Evolutionary conservation across 2,888 invertebrate species (phyloP), one percentile per base, ranked within the genome.

Genomic region (Aquatica leii): DNA sequence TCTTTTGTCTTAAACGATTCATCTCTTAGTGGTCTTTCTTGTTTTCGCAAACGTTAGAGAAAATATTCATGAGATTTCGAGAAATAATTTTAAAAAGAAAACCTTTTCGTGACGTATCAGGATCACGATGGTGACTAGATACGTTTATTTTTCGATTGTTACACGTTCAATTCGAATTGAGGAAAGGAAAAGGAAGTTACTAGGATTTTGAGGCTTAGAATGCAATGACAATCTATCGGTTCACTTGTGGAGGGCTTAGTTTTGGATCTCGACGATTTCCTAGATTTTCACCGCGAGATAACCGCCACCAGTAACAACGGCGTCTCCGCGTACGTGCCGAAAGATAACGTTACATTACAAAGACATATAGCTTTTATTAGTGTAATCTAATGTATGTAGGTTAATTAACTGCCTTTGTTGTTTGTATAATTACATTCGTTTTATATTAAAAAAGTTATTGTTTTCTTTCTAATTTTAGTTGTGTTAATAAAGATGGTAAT

Each of bases 191-290:
- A 72, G 66, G 69, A 71, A 73, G 69, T 71, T 68, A 60, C 63
- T 55, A 62, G 67, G 71, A 72, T 71, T 69, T 67, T 66, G 51
- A 51, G 71, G 76, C 73, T 76, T 76, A 74, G 69, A 70, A 72
- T 62, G 74, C 76, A 75, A 76, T 76, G 76, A 75, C 75, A 77
- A 76, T 76, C 75, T 75, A 76, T 76, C 71, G 77, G 74, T 76
- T 75, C 73, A 73, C 74, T 77, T 74, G 74, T 74, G 72, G 70
- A 70, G 62, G 73, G 74, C 74, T 75, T 77, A 74, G 69, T 63
- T 67, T 62, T 51, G 59, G 67, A 71, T 71, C 68, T 69, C 62
- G 66, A 69, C 67, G 69, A 72, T 73, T 71, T 71, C 56, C 72
- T 64, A 72, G 62, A 70, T 69, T 74, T 68, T 65, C 69, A 68